Conservation (phyloP, 2,113 vertebrate species). For the Eulemur rufifrons region DNA sequence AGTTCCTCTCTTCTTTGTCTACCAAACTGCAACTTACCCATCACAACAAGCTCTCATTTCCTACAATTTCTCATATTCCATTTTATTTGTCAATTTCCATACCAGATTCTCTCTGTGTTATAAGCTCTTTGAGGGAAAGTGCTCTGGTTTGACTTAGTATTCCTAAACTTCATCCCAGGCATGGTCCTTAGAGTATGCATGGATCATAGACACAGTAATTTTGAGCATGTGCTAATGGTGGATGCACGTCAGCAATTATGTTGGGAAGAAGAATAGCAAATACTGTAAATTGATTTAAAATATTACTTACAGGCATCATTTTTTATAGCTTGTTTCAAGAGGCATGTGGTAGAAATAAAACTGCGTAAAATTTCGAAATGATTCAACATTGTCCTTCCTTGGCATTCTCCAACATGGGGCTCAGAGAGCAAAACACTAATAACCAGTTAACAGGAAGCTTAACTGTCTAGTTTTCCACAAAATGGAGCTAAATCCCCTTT, state of each 20-base stretch:
- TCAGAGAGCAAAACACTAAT: not conserved
- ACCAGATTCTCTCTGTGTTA: not conserved
- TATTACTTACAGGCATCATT: not conserved
- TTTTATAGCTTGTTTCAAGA: not conserved
- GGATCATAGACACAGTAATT: not conserved
- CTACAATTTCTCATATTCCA: not conserved
- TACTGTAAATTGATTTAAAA: not conserved
- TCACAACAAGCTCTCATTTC: not conserved
- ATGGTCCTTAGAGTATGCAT: accelerated
- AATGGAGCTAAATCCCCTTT: not conserved
- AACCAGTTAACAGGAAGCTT: not conserved
- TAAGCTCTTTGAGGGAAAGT: not conserved
- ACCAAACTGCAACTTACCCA: accelerated
- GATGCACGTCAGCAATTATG: too few relatives aligned
- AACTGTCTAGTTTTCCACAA: accelerated
- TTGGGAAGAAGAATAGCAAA: not conserved
- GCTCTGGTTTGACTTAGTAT: not conserved
- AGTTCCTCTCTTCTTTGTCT: not conserved
- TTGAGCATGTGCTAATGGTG: not conserved
- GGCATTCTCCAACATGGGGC: accelerated
- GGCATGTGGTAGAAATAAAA: not conserved
- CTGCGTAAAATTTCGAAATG: not conserved
- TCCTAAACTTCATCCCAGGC: too few relatives aligned
- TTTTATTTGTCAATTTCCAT: not conserved
- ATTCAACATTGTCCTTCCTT: accelerated